Percentiles rank a stretch among this genome's conserved stretches.
These are phyloP conservation scores for Merluccius polli DNA, from an alignment of 2,797 vertebrate species.

Conservation along the genomic window DNA sequence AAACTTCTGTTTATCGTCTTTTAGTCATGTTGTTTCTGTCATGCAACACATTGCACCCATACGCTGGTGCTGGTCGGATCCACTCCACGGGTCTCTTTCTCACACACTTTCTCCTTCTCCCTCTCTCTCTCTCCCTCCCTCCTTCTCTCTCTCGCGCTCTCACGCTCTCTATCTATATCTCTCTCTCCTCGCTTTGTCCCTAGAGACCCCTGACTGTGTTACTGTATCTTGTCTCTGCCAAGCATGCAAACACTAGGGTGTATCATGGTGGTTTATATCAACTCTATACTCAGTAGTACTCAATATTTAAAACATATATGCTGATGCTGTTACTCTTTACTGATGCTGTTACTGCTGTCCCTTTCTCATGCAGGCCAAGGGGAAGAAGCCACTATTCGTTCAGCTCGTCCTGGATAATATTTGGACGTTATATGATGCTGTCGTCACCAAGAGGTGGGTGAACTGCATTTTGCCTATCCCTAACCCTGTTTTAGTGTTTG, in stretches of 20 bases:
- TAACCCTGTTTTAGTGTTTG: neutral
- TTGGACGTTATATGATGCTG: conserved; percentile 94
- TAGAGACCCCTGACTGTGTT: neutral
- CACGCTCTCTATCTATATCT: too few species aligned
- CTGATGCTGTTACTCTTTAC: neutral
- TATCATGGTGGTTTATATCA: neutral
- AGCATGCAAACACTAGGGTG: neutral
- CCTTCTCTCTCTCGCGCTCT: too few species aligned
- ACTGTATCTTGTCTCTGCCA: neutral
- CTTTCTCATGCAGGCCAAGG: conserved; percentile 77
- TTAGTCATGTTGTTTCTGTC: neutral
- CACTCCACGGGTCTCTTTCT: too few species aligned
- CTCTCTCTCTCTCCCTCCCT: too few species aligned
- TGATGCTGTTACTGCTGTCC: neutral
- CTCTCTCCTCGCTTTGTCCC: too few species aligned
- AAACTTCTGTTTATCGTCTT: neutral
- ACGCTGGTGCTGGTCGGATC: neutral
- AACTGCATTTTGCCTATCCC: neutral
- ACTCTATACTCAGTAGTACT: too few species aligned
- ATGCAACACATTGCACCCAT: neutral
- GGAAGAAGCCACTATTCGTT: conserved; percentile 94
- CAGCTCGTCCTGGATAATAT: conserved; percentile 95
- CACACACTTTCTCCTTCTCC: too few species aligned
- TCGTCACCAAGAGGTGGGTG: conserved; percentile 82
- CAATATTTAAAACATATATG: too few species aligned